Percentiles rank a stretch among this genome's conserved stretches.
phyloP scores from a whole-genome alignment of 2,797 vertebrate species.

The Paedocypris micromegethes region DNA sequence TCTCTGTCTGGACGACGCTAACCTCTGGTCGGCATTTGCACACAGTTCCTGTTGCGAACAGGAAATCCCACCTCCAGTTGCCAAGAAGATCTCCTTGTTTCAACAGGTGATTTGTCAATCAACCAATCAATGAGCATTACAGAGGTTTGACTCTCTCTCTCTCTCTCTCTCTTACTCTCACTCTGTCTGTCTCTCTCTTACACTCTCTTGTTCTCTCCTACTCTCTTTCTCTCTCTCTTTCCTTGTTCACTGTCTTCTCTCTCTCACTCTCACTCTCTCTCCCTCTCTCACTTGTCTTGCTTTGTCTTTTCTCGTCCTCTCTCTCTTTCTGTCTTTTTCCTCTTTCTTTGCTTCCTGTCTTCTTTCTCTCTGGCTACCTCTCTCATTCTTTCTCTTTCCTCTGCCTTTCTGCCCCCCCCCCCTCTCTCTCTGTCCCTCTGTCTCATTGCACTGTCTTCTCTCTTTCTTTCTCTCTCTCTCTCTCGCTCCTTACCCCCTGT shows the following conservation, averaged over 20 bases:
- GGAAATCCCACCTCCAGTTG: constrained; percentile 78
- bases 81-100: constrained; percentile 85
- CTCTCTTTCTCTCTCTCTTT: no score
- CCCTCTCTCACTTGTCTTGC: no score
- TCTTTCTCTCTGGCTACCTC: no score
- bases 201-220: no score
- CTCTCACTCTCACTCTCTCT: no score
- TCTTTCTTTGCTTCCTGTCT: no score
- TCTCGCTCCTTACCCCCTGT: background rate
- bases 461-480: background rate
- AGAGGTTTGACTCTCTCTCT: background rate
- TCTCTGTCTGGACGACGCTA: constrained; percentile 80
- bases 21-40: constrained; percentile 84
- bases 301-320: no score
- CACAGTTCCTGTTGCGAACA: constrained; percentile 87
- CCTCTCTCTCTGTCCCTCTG: background rate
- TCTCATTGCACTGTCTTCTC: background rate
- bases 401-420: background rate
- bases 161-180: no score
- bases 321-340: no score
- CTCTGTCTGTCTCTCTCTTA: no score
- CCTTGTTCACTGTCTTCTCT: no score
- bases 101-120: constrained; percentile 80
- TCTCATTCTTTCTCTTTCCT: no score
- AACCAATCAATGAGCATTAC: constrained; percentile 12